These are phyloP conservation scores for Dendrocincla tyrannina DNA, from an alignment of 2,797 vertebrate genomes.

Conservation along the genomic window DNA sequence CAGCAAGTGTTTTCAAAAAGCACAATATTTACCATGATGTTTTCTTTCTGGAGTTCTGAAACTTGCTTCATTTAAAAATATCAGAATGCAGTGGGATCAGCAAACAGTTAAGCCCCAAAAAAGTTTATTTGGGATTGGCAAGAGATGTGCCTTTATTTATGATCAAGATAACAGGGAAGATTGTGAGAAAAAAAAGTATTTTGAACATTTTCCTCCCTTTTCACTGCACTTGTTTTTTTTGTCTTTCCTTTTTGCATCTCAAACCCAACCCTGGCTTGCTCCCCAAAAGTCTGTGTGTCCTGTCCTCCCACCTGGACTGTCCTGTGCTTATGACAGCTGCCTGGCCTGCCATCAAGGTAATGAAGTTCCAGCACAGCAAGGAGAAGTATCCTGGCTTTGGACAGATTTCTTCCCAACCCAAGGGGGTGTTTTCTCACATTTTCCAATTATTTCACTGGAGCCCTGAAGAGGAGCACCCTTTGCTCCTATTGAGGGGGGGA, in stretches of 20 bases:
- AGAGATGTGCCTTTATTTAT: background rate
- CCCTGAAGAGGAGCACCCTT: background rate
- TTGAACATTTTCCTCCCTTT: background rate
- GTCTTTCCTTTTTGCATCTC: background rate
- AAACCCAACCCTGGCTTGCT: background rate
- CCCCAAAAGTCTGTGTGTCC: fast-evolving
- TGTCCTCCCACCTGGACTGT: background rate
- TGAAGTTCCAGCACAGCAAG: background rate
- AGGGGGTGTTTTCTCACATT: fast-evolving
- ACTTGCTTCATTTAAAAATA: background rate
- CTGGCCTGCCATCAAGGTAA: background rate
- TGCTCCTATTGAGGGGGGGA: background rate
- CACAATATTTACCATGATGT: background rate
- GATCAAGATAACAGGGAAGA: background rate
- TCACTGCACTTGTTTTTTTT: background rate
- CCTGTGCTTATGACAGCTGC: background rate
- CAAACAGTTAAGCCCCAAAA: background rate
- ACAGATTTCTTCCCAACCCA: background rate
- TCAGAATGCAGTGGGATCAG: background rate
- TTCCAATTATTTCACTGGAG: background rate
- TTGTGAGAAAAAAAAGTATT: background rate
- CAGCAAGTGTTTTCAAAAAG: background rate
- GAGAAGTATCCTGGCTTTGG: background rate
- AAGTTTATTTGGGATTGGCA: background rate
- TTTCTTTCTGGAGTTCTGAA: background rate